Conservation (phyloP, 2,797 vertebrate species). For the Chiloscyllium punctatum region DNA sequence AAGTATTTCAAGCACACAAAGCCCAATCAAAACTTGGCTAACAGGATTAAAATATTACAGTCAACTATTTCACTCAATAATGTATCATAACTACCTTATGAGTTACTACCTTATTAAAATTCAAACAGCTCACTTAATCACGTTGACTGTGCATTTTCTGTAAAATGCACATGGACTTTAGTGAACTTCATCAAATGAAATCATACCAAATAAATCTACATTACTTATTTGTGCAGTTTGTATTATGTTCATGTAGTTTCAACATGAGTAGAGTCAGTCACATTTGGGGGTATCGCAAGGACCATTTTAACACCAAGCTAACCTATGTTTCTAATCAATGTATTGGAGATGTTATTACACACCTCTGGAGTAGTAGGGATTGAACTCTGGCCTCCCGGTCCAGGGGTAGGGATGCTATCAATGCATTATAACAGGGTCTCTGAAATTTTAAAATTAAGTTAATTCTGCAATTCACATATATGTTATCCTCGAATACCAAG, state of each 20-base stretch:
- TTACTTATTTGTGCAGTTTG: not conserved
- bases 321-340: too few relatives aligned
- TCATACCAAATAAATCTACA: not conserved
- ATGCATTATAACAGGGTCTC: too few relatives aligned
- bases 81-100: not conserved
- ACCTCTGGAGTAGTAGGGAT: too few relatives aligned
- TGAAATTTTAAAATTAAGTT: not conserved
- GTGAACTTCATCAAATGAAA: not conserved
- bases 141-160: not conserved
- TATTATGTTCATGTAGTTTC: not conserved
- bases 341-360: too few relatives aligned
- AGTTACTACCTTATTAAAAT: not conserved
- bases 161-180: not conserved
- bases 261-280: not conserved
- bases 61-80: not conserved
- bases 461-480: not conserved
- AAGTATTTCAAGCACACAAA: not conserved
- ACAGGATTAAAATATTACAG: not conserved
- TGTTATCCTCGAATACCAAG: too few relatives aligned
- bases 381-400: too few relatives aligned
- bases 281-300: not conserved
- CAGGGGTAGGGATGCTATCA: too few relatives aligned
- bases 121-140: not conserved
- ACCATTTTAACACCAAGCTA: not conserved
- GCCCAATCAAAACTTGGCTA: not conserved